Base-by-base conservation (phyloP, 2,797 vertebrate species). In the Catharus ustulatus region DNA sequence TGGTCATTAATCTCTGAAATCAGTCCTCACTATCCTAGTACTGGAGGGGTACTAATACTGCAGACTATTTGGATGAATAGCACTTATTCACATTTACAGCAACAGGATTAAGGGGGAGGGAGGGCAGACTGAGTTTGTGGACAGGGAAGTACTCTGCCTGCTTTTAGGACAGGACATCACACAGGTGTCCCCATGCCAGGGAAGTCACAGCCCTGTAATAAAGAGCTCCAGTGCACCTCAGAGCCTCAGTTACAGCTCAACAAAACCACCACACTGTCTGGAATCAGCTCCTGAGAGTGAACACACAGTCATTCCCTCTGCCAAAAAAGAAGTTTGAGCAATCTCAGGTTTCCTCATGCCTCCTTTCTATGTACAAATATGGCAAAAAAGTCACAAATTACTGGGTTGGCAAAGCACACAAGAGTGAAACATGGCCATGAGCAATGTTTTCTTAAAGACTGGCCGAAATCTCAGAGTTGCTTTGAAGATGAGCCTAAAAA, bases 361-460 rank as follows among this genome's bases (percentile, higher is more conserved):
- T 59, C 45, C 24, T 62, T 40, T 58, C 51, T 78, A 77, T 84
- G 40, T 34, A 66, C 59, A 87, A 79, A 93, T 87, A 87, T 9
- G 94, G 63, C 30, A 66, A 84, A 74, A 74, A 87, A 81, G 18
- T 74, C 68, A 90, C 51, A 91, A 85, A 76, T 68, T 52, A 90
- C 18, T 73, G 66, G 72, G 38, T 5, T 77, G 58, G 71, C 12
- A 72, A 71, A 89, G 59, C n/a, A 68, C 51, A 20, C 2, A 4
- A 38, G 42, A 69, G 34, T 34, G 71, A 95, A 84, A 43, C 18
- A 15, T 7, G 54, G 58, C 78, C 54, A 61, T 19, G 79, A 92
- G 45, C 75, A 91, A 78, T 30, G 69, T 66, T 89, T 91, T 66
- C 38, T 48, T 61, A 38, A 80, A n/a, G 71, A 54, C 61, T n/a